phyloP scores from a whole-genome alignment of 2,113 vertebrate species.

The Gadus chalcogrammus region DNA sequence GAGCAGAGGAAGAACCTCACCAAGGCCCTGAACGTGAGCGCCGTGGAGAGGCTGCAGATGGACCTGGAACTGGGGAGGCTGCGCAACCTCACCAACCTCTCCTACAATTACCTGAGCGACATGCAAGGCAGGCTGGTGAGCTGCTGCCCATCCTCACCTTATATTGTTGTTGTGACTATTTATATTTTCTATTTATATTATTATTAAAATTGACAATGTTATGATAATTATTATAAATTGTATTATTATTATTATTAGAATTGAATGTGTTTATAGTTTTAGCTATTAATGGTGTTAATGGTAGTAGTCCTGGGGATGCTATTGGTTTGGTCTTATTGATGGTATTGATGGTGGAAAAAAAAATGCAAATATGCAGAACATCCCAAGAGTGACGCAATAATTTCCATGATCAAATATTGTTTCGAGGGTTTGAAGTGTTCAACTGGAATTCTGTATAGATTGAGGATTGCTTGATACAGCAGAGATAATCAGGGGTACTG shows the following conservation, averaged over 20 bases:
- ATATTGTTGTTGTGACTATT: background rate
- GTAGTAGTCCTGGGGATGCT: background rate
- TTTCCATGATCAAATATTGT: no score
- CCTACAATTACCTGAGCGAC: background rate
- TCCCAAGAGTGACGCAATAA: no score
- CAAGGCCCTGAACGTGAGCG: conserved; percentile 68
- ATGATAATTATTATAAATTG: background rate
- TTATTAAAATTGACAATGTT: background rate
- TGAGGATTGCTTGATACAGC: no score
- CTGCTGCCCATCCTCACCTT: background rate
- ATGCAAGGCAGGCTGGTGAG: conserved; percentile 35
- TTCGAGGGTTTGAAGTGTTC: no score
- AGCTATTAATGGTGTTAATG: background rate
- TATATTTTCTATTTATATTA: background rate
- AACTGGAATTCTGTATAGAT: no score
- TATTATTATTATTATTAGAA: background rate
- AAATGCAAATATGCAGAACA: no score
- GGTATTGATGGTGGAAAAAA: no score
- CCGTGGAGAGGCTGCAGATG: conserved; percentile 42
- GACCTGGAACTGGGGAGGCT: conserved; percentile 36
- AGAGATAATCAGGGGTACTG: no score
- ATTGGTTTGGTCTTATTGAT: background rate
- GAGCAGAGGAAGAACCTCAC: conserved; percentile 67
- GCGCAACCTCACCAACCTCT: conserved; percentile 34
- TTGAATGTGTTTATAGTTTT: background rate